Conservation (phyloP, 2,113 vertebrate species). For the Saguinus midas region DNA sequence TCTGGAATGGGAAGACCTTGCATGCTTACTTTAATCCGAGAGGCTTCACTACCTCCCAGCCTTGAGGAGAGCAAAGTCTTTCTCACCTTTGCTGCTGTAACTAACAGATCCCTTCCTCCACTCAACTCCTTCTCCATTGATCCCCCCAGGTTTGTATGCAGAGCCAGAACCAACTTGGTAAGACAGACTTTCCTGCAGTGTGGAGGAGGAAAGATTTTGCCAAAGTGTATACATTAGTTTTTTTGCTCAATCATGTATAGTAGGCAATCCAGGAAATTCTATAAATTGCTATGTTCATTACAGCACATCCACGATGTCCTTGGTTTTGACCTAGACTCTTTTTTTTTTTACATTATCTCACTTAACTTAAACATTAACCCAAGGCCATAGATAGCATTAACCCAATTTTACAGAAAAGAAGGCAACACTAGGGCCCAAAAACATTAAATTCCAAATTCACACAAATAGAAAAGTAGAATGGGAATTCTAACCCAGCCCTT, state of each 20-base stretch:
- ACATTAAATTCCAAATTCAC: neutral
- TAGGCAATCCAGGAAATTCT: neutral
- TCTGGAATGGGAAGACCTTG: neutral
- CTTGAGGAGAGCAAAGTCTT: neutral
- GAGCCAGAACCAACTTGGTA: neutral
- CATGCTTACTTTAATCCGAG: neutral
- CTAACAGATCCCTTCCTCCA: neutral
- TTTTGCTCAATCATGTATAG: neutral
- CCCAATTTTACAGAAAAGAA: neutral
- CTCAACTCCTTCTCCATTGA: neutral
- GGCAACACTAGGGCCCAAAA: neutral
- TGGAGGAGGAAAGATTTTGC: neutral
- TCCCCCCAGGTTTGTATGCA: neutral
- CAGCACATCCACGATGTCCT: neutral
- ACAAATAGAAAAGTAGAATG: neutral
- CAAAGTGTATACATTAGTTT: neutral
- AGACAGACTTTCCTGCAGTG: neutral
- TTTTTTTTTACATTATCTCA: neutral
- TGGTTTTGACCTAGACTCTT: neutral
- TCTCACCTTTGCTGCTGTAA: neutral
- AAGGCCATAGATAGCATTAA: neutral
- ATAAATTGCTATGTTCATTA: neutral
- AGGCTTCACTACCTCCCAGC: neutral
- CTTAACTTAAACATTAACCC: neutral
- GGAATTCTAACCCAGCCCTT: neutral